These are phyloP conservation scores for Camelus bactrianus DNA, from an alignment of 2,113 vertebrate genomes.

Conservation along the genomic window DNA sequence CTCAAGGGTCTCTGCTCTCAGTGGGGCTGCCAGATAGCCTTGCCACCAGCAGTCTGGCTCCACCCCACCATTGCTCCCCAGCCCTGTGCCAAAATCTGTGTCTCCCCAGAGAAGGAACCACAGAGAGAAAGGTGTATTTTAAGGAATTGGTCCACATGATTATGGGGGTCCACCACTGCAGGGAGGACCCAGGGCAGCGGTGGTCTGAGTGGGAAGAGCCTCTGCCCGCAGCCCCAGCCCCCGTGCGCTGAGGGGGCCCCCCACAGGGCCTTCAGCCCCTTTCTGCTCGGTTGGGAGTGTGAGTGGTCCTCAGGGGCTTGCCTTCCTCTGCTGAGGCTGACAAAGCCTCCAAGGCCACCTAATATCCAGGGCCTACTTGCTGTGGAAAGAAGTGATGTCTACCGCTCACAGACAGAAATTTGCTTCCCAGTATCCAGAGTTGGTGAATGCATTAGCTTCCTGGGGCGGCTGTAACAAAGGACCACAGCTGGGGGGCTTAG, in stretches of 20 bases:
- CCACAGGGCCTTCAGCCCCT: too few species aligned
- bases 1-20: background rate
- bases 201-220: background rate
- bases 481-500: background rate
- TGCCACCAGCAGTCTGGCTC: background rate
- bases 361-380: background rate
- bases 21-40: background rate
- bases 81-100: background rate
- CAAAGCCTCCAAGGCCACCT: background rate
- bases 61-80: too few species aligned
- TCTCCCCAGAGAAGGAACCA: background rate
- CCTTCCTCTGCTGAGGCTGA: background rate
- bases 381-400: background rate
- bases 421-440: background rate
- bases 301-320: background rate
- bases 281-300: background rate
- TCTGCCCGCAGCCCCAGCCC: background rate
- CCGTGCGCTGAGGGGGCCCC: background rate
- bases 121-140: background rate
- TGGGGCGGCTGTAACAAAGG: background rate
- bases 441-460: background rate
- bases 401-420: too few species aligned
- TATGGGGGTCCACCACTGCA: background rate
- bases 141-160: background rate
- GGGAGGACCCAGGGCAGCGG: background rate